Evolutionary conservation across 2,888 invertebrate species (phyloP), one percentile per base, ranked within the genome.

Genomic region (Sphaerophoria taeniata): DNA sequence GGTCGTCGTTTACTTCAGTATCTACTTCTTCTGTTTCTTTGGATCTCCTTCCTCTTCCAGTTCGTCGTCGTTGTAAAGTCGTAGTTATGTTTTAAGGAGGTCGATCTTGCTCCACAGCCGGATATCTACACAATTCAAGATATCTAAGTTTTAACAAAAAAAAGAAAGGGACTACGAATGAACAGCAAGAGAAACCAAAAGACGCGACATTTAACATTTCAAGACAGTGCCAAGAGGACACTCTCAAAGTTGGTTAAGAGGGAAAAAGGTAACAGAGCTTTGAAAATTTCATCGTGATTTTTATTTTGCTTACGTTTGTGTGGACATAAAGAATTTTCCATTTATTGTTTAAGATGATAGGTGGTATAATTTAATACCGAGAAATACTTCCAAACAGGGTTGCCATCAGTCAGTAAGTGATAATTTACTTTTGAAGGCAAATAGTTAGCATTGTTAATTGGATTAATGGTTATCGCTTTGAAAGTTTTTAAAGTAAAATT

Each of bases 1-100:
- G 45, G 9, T 16, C 24, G 24, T 55, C 12, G 34, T 2, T 6
- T 6, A 0, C 11, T 34, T n/a, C 55, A 34, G 4, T 34, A n/a
- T 6, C 9, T 4, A n/a, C n/a, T 9, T n/a, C 31, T 51, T 2
- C 51, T 24, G 2, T 9, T 56, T 56, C 12, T 56, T 34, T 6
- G 12, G n/a, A 5, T 51, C 55, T 6, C n/a, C 6, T 56, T 5
- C 24, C 24, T 24, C 24, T 24, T 24, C 24, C 24, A 24, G 24
- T n/a, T n/a, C n/a, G 34, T 49, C 49, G 63, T 47, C 47, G 63
- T 49, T n/a, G 56, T 58, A 36, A 58, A 34, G 36, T 36, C 56
- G 16, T 58, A 34, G 7, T 58, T 36, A 6, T 47, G 16, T 58
- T 4, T 36, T 11, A 63, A 51, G 49, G 36, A 49, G 51, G 49